Evolutionary conservation across 2,797 vertebrate genomes (phyloP), one percentile per base, ranked within the genome.

Genomic region (Sebastes reedi): DNA sequence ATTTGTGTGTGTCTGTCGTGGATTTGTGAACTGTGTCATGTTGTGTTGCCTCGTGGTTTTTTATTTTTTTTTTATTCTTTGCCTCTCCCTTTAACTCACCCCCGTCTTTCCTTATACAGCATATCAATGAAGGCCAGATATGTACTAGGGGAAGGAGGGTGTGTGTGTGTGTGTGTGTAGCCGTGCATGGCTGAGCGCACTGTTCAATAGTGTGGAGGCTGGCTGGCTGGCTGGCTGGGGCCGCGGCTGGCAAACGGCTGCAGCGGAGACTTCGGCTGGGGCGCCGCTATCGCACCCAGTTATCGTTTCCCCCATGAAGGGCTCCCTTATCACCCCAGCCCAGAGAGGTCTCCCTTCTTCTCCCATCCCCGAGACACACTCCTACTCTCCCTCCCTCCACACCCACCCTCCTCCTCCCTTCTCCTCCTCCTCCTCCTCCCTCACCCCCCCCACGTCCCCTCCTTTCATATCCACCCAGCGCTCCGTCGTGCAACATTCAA

Each of bases 51-150:
- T 89, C 84, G 55, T 87, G 80, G 82, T 90, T 90, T 91, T 90
- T 86, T 72, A 87, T 93, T 88, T 90, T 79, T 62, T 82, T 69
- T 87, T 84, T 88, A 91, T 93, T 95, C 87, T 88, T 91, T 91
- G 78, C 85, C 80, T 64, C 84, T 84, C 85, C 91, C 90, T 92
- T 92, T 91, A 87, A 91, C 92, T 93, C 90, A 88, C 84, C 87
- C 89, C 90, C 83, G 89, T 93, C 86, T 90, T 94, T 96, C 96
- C 97, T 97, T 96, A 97, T 96, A 96, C 97, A 96, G 97, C 98
- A 98, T 99, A 99, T 99, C 97, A 99, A 99, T 99, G 98, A 98
- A 98, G 97, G 97, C 97, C 97, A 99, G 98, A 99, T 99, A 97
- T 98, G 97, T 97, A 97, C 97, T 97, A 78, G 88, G 91, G 89